A percentile compares a stretch with the other conserved stretches of the same genome.
These are phyloP conservation scores for Chaetura pelagica DNA, from an alignment of 2,113 vertebrate species.

Conservation along the genomic window DNA sequence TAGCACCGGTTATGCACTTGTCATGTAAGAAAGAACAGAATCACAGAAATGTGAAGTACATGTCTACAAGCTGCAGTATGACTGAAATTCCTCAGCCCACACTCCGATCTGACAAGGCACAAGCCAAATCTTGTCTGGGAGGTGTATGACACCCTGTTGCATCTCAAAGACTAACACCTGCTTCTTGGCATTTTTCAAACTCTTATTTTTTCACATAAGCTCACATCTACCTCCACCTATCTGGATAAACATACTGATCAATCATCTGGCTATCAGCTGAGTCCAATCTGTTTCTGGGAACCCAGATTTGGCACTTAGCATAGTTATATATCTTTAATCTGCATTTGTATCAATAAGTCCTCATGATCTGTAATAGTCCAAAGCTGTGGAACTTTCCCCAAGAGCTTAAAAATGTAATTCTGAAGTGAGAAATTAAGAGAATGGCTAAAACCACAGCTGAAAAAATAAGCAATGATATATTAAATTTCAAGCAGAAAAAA, in stretches of 20 bases:
- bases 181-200: not conserved
- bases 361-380: not conserved
- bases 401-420: not conserved
- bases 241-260: not conserved
- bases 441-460: accelerated
- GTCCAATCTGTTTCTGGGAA: not conserved
- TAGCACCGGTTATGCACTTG: not conserved
- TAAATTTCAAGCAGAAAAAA: not conserved
- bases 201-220: not conserved
- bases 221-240: not conserved
- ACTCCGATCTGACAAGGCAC: not conserved
- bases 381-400: not conserved
- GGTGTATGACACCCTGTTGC: not conserved
- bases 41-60: accelerated
- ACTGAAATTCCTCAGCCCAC: not conserved
- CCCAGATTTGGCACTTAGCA: not conserved
- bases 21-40: not conserved
- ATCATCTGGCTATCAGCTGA: not conserved
- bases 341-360: not conserved
- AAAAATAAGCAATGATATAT: not conserved
- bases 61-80: not conserved
- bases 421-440: not conserved
- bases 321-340: not conserved
- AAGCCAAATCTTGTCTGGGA: not conserved
- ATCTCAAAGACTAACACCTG: not conserved